phyloP scores from a whole-genome alignment of 2,797 vertebrate genomes.

The Darevskia nairensis region DNA sequence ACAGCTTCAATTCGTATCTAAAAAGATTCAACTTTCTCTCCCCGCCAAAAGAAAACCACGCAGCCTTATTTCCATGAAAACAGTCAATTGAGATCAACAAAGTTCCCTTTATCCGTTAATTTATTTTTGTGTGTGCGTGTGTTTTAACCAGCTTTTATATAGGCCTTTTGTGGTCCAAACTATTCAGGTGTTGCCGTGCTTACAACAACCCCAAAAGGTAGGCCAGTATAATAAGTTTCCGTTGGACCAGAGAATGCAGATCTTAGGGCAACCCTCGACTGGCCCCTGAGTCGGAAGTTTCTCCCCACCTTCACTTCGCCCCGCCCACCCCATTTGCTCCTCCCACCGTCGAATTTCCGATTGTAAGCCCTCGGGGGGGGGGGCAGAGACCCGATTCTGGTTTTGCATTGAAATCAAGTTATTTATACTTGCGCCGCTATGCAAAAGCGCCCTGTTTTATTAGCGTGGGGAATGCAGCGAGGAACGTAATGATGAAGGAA shows the following conservation, averaged over 20 bases:
- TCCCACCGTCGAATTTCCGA: not conserved
- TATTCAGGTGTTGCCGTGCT: not conserved
- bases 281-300: too few species aligned
- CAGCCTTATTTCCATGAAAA: not conserved
- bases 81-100: not conserved
- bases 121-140: not conserved
- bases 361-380: not conserved
- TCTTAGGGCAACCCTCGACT: too few species aligned
- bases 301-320: too few species aligned
- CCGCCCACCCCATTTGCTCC: too few species aligned
- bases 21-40: not conserved
- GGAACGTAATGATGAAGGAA: too few species aligned
- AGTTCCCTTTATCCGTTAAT: not conserved
- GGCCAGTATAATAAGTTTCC: not conserved
- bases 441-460: not conserved
- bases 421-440: not conserved
- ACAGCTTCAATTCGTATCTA: not conserved
- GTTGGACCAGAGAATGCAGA: too few species aligned
- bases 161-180: not conserved
- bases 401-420: not conserved
- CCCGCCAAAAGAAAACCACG: not conserved
- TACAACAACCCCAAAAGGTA: not conserved
- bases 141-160: not conserved
- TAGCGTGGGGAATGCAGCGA: too few species aligned
- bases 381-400: not conserved